Conservation (phyloP, 2,888 invertebrate species). For the Lathronympha strigana region DNA sequence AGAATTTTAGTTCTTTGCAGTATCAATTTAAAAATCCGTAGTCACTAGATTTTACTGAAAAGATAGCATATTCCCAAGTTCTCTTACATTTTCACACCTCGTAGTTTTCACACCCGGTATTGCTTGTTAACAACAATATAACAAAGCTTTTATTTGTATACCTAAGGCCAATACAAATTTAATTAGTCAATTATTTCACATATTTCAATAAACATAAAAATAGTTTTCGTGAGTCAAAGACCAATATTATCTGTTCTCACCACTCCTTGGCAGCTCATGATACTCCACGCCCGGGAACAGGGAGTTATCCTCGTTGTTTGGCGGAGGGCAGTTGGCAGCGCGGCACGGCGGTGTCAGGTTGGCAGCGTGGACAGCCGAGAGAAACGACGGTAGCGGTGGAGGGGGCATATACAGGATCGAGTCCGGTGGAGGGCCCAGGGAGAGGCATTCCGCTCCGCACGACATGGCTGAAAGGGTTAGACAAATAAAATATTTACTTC, state of each 20-base stretch:
- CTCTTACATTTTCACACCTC: no score
- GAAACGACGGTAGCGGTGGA: constrained; percentile 91
- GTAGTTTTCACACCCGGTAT: no score
- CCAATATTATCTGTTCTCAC: constrained; percentile 64
- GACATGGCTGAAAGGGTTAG: constrained; percentile 65
- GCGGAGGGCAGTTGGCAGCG: constrained; percentile 86
- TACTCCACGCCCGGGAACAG: constrained; percentile 88
- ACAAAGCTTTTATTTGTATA: no score
- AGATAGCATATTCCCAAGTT: no score
- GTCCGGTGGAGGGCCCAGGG: constrained; percentile 91
- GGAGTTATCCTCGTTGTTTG: constrained; percentile 78
- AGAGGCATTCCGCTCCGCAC: constrained; percentile 85
- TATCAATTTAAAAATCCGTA: no score
- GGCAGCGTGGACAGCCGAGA: constrained; percentile 81
- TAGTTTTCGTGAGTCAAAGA: background rate
- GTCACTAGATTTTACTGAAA: no score
- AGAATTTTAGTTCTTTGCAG: no score
- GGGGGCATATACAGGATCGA: constrained; percentile 93
- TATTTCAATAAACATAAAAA: no score
- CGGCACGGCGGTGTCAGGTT: constrained; percentile 87
- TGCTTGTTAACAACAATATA: no score
- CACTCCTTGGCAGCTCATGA: constrained; percentile 91
- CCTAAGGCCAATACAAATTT: no score
- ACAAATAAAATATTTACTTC: background rate
- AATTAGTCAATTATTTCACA: no score